Conservation (phyloP, 2,797 vertebrate genomes). For the Myiotriccus ornatus region DNA sequence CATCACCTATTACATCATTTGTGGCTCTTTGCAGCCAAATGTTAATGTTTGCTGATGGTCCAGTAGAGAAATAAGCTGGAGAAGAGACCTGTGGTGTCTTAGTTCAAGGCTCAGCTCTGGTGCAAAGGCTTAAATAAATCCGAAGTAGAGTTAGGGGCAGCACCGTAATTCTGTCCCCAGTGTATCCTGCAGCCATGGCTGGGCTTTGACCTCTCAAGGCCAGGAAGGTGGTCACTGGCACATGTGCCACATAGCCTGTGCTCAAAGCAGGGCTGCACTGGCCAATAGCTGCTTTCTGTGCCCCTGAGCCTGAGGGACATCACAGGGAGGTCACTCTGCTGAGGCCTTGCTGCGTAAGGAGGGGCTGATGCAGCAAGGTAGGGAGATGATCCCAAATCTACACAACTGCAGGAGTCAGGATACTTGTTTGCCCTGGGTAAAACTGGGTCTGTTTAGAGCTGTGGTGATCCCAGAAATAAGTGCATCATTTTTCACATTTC, state of each 20-base stretch:
- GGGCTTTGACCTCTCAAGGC: not conserved
- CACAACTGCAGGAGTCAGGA: not conserved
- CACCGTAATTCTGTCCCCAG: not conserved
- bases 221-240: not conserved
- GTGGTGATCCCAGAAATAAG: not conserved
- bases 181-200: not conserved
- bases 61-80: not conserved
- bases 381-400: not conserved
- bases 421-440: not conserved
- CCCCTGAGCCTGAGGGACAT: not conserved
- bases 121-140: not conserved
- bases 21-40: not conserved
- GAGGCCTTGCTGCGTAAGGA: not conserved
- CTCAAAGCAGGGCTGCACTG: not conserved
- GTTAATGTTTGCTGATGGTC: not conserved
- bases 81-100: not conserved
- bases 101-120: not conserved
- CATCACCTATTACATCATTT: accelerated
- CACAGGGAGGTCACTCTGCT: not conserved
- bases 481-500: not conserved
- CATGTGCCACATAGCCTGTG: not conserved
- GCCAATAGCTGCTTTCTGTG: not conserved
- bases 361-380: not conserved
- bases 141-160: not conserved
- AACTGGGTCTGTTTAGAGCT: not conserved